Evolutionary conservation across 2,888 invertebrate genomes (phyloP).

Genomic region (Eristalis pertinax): DNA sequence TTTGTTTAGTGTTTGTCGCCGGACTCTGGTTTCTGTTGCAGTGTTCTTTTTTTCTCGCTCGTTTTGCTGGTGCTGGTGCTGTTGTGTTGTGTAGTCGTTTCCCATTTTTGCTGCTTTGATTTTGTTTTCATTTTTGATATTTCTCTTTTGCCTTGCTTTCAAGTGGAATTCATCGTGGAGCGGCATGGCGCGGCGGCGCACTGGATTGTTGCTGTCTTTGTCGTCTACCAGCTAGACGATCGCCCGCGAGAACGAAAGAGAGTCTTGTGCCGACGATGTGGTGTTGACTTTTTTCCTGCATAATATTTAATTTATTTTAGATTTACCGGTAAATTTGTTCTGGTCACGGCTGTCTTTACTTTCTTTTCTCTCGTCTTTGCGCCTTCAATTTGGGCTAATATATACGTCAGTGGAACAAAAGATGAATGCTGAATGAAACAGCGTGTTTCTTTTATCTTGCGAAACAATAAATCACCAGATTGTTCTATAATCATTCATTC

Average conservation of each 20-base stretch:
- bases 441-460: constrained; percentile 25
- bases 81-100: not conserved
- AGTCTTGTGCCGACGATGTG: not conserved
- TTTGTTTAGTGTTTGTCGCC: constrained; percentile 66
- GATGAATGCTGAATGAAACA: constrained; percentile 27
- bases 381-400: not conserved
- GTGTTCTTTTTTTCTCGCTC: constrained; percentile 8
- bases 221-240: constrained; percentile 9
- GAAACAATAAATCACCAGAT: constrained; percentile 45
- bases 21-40: constrained; percentile 56
- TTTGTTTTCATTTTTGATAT: constrained; percentile 12
- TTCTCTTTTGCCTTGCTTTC: constrained; percentile 22
- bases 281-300: not conserved
- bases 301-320: constrained; percentile 23
- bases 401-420: constrained; percentile 3
- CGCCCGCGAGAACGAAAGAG: constrained; percentile 3
- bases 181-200: not conserved
- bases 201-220: constrained; percentile 7
- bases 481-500: constrained; percentile 33
- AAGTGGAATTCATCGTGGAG: constrained; percentile 40
- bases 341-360: constrained; percentile 9
- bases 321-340: constrained; percentile 29
- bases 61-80: not conserved
- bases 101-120: not conserved
- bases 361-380: not conserved